Conservation (phyloP, 1,140 invertebrate genomes). For the Aleiodes sp. region DNA sequence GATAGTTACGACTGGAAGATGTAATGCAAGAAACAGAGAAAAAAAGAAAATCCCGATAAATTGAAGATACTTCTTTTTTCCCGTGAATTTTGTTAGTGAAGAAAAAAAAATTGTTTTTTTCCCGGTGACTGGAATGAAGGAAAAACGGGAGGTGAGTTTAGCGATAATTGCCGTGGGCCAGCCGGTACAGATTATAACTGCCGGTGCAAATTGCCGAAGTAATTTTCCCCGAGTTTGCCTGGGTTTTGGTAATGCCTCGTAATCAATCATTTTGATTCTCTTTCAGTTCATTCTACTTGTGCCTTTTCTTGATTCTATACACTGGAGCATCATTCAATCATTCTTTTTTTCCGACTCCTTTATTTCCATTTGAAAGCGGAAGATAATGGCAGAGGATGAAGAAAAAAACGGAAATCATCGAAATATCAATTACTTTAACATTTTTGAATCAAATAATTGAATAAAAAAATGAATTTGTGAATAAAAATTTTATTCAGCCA, state of each 20-base stretch:
- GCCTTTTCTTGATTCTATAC: too few species aligned
- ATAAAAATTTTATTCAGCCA: not conserved
- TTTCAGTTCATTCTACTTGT: too few species aligned
- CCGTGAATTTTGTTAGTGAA: too few species aligned
- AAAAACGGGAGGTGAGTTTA: not conserved
- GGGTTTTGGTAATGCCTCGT: conserved; percentile 26
- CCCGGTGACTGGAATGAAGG: too few species aligned
- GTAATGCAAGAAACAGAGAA: conserved; percentile 5
- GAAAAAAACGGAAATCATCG: too few species aligned
- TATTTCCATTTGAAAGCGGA: too few species aligned
- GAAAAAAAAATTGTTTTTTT: too few species aligned
- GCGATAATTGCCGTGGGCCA: conserved; percentile 22
- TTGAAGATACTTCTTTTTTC: too few species aligned
- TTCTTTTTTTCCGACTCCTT: not conserved
- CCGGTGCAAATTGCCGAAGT: conserved; percentile 31
- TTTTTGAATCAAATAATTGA: not conserved
- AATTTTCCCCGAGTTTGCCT: conserved; percentile 23
- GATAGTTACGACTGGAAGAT: not conserved
- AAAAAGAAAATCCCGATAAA: too few species aligned
- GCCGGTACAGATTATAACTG: conserved; percentile 26
- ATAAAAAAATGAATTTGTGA: not conserved
- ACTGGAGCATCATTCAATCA: not conserved
- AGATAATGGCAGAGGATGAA: too few species aligned
- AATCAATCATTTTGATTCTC: conserved; percentile 25
- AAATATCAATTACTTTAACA: not conserved